Evolutionary conservation across 1,140 invertebrate species (phyloP).

Genomic region (Acyrthosiphon pisum): DNA sequence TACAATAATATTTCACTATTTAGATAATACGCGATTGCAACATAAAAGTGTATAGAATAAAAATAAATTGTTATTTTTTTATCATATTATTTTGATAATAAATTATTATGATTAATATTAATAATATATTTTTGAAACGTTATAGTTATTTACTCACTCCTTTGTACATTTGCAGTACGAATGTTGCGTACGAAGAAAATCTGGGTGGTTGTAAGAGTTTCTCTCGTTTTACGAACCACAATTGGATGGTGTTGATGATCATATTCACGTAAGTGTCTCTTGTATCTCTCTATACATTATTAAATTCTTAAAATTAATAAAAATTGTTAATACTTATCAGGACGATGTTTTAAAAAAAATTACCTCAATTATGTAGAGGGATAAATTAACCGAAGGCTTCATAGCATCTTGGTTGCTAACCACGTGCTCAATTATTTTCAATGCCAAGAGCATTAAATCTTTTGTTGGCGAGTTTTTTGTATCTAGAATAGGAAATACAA

Average conservation of each 20-base stretch:
- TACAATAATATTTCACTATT: too few relatives aligned
- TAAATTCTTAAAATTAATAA: slow-evolving; percentile 51
- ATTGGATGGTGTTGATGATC: slow-evolving; percentile 84
- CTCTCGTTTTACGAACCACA: slow-evolving; percentile 86
- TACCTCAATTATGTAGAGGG: slow-evolving; percentile 82
- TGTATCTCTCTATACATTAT: slow-evolving; percentile 72
- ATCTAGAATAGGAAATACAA: slow-evolving; percentile 65
- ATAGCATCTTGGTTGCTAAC: slow-evolving; percentile 80
- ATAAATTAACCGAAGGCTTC: slow-evolving; percentile 79
- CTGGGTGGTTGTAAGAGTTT: slow-evolving; percentile 65
- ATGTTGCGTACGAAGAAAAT: slow-evolving; percentile 35
- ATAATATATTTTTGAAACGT: not conserved
- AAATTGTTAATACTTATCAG: not conserved
- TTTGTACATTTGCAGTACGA: slow-evolving; percentile 41
- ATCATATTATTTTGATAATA: too few relatives aligned
- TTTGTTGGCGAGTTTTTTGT: slow-evolving; percentile 79
- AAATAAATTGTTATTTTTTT: too few relatives aligned
- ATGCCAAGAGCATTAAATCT: slow-evolving; percentile 83
- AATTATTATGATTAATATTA: too few relatives aligned
- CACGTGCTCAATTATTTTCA: slow-evolving; percentile 78
- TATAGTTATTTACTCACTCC: slow-evolving; percentile 26
- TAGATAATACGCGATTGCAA: too few relatives aligned
- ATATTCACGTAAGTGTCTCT: slow-evolving; percentile 88
- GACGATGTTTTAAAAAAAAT: slow-evolving; percentile 43
- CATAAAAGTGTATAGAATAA: too few relatives aligned